These are phyloP conservation scores for Garrulus glandarius DNA, from an alignment of 2,797 vertebrate species.

Conservation along the genomic window DNA sequence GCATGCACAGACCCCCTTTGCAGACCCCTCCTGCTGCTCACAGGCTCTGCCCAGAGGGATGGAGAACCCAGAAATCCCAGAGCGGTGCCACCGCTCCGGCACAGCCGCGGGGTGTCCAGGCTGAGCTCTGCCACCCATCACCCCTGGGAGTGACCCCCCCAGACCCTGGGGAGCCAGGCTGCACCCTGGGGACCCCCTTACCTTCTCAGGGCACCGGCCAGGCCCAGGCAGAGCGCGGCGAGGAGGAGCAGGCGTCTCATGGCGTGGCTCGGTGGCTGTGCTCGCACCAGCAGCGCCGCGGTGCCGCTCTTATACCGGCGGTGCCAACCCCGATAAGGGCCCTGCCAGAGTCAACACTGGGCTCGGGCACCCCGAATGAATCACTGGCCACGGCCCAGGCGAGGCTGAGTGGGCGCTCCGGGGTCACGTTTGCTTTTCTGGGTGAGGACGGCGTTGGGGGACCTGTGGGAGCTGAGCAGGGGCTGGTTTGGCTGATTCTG, in stretches of 20 bases:
- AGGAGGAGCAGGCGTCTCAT: constrained; percentile 58
- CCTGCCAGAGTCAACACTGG: constrained; percentile 54
- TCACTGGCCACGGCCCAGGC: constrained; percentile 19
- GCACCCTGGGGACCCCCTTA: constrained; percentile 3
- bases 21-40: not conserved
- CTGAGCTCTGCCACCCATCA: rapidly evolving
- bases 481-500: rapidly evolving
- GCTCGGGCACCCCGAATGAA: not conserved
- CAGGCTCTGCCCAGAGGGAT: not conserved
- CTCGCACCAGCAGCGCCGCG: not conserved
- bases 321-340: constrained; percentile 41
- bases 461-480: rapidly evolving
- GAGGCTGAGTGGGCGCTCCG: not conserved
- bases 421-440: constrained; percentile 36
- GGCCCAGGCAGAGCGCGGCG: not conserved
- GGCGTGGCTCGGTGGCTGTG: not conserved
- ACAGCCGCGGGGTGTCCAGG: rapidly evolving
- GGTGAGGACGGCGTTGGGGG: not conserved
- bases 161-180: not conserved
- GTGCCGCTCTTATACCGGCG: not conserved
- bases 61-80: not conserved
- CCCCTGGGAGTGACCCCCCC: rapidly evolving
- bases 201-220: constrained; percentile 49
- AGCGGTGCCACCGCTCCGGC: rapidly evolving
- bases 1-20: not conserved